These are phyloP conservation scores for Monopterus albus DNA, from an alignment of 2,113 vertebrate genomes.

Conservation along the genomic window DNA sequence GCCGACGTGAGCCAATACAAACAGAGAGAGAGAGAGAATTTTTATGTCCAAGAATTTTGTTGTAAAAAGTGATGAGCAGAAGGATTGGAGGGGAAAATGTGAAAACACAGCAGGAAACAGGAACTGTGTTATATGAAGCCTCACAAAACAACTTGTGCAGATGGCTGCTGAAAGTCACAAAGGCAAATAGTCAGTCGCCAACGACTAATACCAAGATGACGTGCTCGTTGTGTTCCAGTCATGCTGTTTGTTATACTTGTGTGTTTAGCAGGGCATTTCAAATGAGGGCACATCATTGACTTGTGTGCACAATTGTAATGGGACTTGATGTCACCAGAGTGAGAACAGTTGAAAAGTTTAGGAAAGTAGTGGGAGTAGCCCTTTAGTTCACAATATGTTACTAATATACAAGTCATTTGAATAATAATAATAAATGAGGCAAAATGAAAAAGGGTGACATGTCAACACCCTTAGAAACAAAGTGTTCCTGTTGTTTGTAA, in stretches of 20 bases:
- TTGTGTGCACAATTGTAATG: constrained; percentile 35
- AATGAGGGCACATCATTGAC: constrained; percentile 49
- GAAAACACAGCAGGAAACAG: constrained; percentile 68
- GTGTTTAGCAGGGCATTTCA: constrained; percentile 67
- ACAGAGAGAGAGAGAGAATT: not conserved
- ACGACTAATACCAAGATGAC: constrained; percentile 58
- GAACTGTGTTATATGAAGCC: constrained; percentile 51
- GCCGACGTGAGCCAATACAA: constrained; percentile 15
- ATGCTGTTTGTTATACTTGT: constrained; percentile 67
- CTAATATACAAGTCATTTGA: not conserved
- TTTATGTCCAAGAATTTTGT: constrained; percentile 21
- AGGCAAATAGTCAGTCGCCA: constrained; percentile 45
- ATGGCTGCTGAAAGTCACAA: constrained; percentile 65
- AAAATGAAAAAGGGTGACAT: not conserved
- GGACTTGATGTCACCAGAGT: constrained; percentile 46
- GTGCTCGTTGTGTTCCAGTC: constrained; percentile 61
- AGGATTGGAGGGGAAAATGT: constrained; percentile 65
- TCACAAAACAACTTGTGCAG: constrained; percentile 61
- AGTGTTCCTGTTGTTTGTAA: no score
- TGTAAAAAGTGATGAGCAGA: constrained; percentile 60
- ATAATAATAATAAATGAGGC: not conserved
- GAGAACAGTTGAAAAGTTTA: constrained; percentile 63
- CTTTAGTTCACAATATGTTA: not conserved
- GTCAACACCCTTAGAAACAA: not conserved
- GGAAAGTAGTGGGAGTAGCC: not conserved